Evolutionary conservation across 2,888 invertebrate species (phyloP).

Genomic region (Ormyrus labotus): DNA sequence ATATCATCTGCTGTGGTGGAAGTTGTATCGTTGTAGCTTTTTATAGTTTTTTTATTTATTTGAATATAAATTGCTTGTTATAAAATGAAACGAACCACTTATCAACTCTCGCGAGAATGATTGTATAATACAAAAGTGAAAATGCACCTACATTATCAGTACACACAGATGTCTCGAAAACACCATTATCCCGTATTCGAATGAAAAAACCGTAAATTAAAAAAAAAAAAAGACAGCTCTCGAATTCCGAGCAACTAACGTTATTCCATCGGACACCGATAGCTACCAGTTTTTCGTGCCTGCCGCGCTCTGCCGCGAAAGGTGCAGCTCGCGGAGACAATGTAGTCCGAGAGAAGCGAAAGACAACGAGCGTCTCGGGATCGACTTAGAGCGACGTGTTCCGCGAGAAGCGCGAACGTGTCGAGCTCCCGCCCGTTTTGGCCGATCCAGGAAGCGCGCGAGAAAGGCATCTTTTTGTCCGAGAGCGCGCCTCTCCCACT

Average conservation of each 20-base stretch:
- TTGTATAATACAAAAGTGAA: too few relatives aligned
- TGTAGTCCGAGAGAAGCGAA: neutral
- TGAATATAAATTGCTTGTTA: too few relatives aligned
- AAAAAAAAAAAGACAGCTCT: too few relatives aligned
- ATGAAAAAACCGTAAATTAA: too few relatives aligned
- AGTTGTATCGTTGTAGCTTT: neutral
- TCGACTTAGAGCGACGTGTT: neutral
- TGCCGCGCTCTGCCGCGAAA: neutral
- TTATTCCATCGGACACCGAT: neutral
- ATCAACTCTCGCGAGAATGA: too few relatives aligned
- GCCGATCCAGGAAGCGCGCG: constrained; percentile 19
- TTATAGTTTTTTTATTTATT: too few relatives aligned
- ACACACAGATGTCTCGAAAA: too few relatives aligned
- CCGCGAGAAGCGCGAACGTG: neutral
- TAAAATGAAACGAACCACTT: too few relatives aligned
- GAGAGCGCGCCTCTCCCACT: too few relatives aligned
- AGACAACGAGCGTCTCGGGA: neutral
- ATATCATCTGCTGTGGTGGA: neutral
- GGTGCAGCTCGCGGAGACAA: neutral
- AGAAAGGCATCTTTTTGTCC: constrained; percentile 3
- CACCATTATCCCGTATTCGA: too few relatives aligned
- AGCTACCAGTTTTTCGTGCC: neutral
- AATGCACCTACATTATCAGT: too few relatives aligned
- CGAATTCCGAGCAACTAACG: too few relatives aligned
- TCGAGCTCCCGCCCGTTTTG: neutral